Conservation (phyloP, 2,888 invertebrate genomes). For the Eristalis intricaria region DNA sequence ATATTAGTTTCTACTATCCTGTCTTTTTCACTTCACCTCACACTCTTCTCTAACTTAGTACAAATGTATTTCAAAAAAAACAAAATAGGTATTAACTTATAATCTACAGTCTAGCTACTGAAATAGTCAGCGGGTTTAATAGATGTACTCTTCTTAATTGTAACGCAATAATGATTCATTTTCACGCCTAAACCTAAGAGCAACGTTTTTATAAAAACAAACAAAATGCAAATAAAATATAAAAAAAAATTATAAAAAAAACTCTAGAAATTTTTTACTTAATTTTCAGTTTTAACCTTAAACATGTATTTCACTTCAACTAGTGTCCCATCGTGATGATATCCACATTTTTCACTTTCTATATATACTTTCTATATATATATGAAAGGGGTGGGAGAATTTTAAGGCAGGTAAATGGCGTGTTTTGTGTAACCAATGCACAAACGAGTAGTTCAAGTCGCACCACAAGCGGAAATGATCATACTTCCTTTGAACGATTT, state of each 20-base stretch:
- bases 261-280: neutral
- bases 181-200: constrained; percentile 62
- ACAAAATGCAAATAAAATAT: constrained; percentile 48
- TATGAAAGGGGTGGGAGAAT: too few relatives aligned
- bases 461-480: too few relatives aligned
- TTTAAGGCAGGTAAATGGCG: too few relatives aligned
- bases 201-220: constrained; percentile 65
- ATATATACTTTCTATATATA: too few relatives aligned
- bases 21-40: constrained; percentile 14
- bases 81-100: constrained; percentile 36
- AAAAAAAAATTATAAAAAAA: constrained; percentile 22
- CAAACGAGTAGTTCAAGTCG: too few relatives aligned
- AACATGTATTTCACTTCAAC: too few relatives aligned
- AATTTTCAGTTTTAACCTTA: neutral
- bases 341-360: too few relatives aligned
- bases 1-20: constrained; percentile 39
- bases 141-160: constrained; percentile 25
- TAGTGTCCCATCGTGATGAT: too few relatives aligned
- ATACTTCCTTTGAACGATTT: too few relatives aligned
- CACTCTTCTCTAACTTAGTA: constrained; percentile 51
- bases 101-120: constrained; percentile 39
- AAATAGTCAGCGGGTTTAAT: constrained; percentile 44
- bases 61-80: constrained; percentile 48
- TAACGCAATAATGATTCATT: constrained; percentile 30
- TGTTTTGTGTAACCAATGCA: too few relatives aligned